Evolutionary conservation across 2,888 invertebrate species (phyloP), one percentile per base, ranked within the genome.

Genomic region (Drosophila koepferae): DNA sequence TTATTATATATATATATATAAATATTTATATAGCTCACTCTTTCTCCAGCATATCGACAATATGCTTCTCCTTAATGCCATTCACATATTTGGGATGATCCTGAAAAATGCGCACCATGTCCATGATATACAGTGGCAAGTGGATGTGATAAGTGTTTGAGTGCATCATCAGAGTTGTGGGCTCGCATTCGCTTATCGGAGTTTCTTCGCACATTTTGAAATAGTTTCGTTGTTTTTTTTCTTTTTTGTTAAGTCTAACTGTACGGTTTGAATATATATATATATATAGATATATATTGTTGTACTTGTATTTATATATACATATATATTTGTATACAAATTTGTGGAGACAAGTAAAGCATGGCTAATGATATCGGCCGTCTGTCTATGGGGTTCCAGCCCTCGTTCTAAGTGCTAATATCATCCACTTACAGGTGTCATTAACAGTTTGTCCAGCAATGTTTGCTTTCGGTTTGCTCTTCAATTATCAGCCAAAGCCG

Each of bases 31-130:
- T 12, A 2, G 12, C 90, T 90, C 72, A 93, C 93, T 92, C 90
- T 64, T 92, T 90, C 9, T 85, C 73, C 60, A 92, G 65, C 83
- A 92, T 89, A 16, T 86, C 87, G 2, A 92, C 81, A 40, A 93
- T 91, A 55, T 92, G 82, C 12, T 60, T 59, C 51, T 91, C 89
- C 36, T 90, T 82, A 0, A 93, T 83, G 34, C 92, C 92, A 18
- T 73, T 78, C 5, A 69, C 59, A 63, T 91, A 93, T 55, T 89
- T 91, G 28, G 92, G 91, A 80, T 92, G 91, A 74, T 93, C 91
- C 66, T 93, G 93, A 51, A 93, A 92, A 36, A 90, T 80, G 48
- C 93, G 89, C 36, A 93, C 85, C 60, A 90, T 84, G 63, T 93
- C 93, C 74, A 93, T 80, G 2, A 93, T 92, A 63, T 91, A 92